Percentiles rank a stretch among this genome's conserved stretches.
Evolutionary conservation across 2,113 vertebrate species (phyloP).

Genomic region (Onychostruthus taczanowskii): DNA sequence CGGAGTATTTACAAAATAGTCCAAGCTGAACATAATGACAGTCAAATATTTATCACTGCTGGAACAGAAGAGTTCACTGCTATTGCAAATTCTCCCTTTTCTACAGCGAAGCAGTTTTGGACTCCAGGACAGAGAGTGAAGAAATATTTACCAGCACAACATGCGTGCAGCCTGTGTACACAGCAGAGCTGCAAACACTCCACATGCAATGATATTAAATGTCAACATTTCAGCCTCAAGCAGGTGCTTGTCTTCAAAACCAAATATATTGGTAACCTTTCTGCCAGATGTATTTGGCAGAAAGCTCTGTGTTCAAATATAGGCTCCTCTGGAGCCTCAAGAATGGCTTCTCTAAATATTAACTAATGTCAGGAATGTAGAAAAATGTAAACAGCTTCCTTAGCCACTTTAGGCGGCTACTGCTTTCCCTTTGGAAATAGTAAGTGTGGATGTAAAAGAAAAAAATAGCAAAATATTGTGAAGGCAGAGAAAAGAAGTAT

Average conservation of each 20-base stretch:
- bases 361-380: not conserved
- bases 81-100: not conserved
- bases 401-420: not conserved
- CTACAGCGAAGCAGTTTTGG: not conserved
- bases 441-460: not conserved
- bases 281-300: not conserved
- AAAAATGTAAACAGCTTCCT: not conserved
- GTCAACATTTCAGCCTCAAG: not conserved
- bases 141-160: conserved; percentile 19
- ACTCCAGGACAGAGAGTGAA: not conserved
- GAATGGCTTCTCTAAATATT: not conserved
- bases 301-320: not conserved
- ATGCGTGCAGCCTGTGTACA: not conserved
- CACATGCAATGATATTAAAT: not conserved
- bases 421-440: not conserved
- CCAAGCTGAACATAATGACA: conserved; percentile 22
- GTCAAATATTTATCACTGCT: conserved; percentile 19
- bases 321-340: not conserved
- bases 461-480: not conserved
- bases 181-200: not conserved
- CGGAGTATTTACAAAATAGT: conserved; percentile 2
- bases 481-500: not conserved
- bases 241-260: not conserved
- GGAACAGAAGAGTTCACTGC: not conserved
- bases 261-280: not conserved